A percentile compares a stretch with the other conserved stretches of the same genome.
Conservation (phyloP, 1,140 invertebrate species). For the Coelopa frigida region DNA sequence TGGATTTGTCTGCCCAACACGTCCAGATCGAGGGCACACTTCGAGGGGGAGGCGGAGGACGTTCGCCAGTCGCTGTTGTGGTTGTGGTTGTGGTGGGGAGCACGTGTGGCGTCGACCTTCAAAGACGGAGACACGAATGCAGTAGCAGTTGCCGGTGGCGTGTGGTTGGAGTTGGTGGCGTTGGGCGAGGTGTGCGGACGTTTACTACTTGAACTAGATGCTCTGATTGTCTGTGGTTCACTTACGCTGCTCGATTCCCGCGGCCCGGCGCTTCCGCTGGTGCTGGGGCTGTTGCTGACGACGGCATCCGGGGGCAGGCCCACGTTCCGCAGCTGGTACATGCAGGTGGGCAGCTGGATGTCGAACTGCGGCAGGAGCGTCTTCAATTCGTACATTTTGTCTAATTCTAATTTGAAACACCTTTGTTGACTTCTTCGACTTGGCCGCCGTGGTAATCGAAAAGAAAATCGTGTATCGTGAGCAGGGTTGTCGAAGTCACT, state of each 20-base stretch:
- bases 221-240: neutral
- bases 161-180: neutral
- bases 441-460: no score
- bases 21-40: constrained; percentile 42
- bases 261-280: no score
- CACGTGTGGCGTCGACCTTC: constrained; percentile 2
- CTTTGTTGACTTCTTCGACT: no score
- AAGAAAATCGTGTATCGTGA: no score
- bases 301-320: constrained; percentile 17
- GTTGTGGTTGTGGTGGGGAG: constrained; percentile 3
- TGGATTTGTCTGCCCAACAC: constrained; percentile 38
- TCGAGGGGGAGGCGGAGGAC: constrained; percentile 9
- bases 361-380: constrained; percentile 40
- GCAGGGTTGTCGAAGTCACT: no score
- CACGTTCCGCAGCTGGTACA: constrained; percentile 40
- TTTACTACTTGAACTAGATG: neutral
- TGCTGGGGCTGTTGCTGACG: constrained; percentile 17
- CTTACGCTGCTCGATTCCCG: neutral
- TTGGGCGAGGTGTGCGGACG: neutral
- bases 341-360: constrained; percentile 38
- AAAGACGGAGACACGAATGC: constrained; percentile 2
- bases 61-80: constrained; percentile 2
- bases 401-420: no score
- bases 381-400: constrained; percentile 40
- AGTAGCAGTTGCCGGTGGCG: neutral